Conservation (phyloP, 2,113 vertebrate genomes). For the Forbesichthys agassizii region DNA sequence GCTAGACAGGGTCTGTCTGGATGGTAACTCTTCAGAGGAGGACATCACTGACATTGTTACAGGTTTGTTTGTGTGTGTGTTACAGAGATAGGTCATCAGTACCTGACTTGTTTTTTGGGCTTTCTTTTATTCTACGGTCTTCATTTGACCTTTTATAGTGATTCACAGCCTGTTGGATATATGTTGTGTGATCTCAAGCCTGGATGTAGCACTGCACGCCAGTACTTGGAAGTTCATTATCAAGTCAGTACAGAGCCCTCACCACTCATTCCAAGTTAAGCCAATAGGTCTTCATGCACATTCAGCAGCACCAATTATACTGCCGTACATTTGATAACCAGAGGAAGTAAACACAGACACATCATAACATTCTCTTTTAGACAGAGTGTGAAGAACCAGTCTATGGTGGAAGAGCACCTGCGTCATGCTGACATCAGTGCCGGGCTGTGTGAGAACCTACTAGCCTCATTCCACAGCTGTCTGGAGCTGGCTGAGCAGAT, state of each 20-base stretch:
- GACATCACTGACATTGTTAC: constrained; percentile 80
- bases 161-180: constrained; percentile 92
- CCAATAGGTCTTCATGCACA: background rate
- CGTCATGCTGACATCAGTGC: constrained; percentile 83
- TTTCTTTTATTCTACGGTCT: background rate
- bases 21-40: constrained; percentile 70
- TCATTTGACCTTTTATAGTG: constrained; percentile 68
- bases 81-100: background rate
- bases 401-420: constrained; percentile 82
- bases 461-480: constrained; percentile 81
- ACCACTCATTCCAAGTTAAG: background rate
- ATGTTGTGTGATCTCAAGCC: constrained; percentile 87
- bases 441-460: constrained; percentile 84
- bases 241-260: constrained; percentile 80
- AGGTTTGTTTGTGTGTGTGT: constrained; percentile 70
- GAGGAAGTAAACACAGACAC: background rate
- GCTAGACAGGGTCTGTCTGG: constrained; percentile 81
- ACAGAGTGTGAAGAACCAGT: constrained; percentile 90
- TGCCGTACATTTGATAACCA: background rate
- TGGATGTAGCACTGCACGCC: constrained; percentile 94
- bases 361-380: constrained; percentile 63
- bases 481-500: constrained; percentile 87
- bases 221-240: constrained; percentile 98
- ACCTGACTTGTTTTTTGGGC: too few relatives aligned
- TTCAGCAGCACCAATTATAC: too few relatives aligned